These are phyloP conservation scores for Amitus sp. DNA, from an alignment of 2,888 invertebrate species.

Conservation along the genomic window DNA sequence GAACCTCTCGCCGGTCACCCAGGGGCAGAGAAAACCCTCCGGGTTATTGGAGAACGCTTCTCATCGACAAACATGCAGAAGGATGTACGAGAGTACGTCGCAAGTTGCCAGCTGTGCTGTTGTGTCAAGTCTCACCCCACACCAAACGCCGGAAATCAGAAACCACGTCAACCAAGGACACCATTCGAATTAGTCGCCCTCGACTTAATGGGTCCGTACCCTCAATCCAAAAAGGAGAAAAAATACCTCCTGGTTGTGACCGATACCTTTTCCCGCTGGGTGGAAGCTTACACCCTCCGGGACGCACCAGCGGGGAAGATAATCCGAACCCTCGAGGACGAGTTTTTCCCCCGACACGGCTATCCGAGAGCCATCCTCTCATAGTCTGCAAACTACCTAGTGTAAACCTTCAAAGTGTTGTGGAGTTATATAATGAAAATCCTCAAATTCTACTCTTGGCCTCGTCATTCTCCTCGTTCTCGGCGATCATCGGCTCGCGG, in stretches of 20 bases:
- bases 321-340: constrained; percentile 9
- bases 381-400: too few relatives aligned
- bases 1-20: constrained; percentile 34
- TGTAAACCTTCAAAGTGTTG: too few relatives aligned
- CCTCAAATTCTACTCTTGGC: too few relatives aligned
- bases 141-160: too few relatives aligned
- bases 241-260: constrained; percentile 37
- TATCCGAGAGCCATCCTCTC: too few relatives aligned
- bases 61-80: constrained; percentile 20
- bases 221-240: constrained; percentile 15
- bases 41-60: constrained; percentile 15
- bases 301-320: constrained; percentile 11
- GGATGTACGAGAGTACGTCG: constrained; percentile 23
- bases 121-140: constrained; percentile 18
- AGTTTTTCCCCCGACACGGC: constrained; percentile 14
- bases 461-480: too few relatives aligned
- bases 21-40: constrained; percentile 38
- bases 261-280: constrained; percentile 42
- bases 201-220: constrained; percentile 20
- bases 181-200: neutral
- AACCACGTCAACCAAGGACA: neutral
- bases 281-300: constrained; percentile 37
- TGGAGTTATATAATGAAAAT: too few relatives aligned
- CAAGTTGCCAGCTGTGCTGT: constrained; percentile 11
- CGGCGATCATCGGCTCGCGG: too few relatives aligned